Evolutionary conservation across 2,113 vertebrate species (phyloP).

Genomic region (Austrofundulus limnaeus): DNA sequence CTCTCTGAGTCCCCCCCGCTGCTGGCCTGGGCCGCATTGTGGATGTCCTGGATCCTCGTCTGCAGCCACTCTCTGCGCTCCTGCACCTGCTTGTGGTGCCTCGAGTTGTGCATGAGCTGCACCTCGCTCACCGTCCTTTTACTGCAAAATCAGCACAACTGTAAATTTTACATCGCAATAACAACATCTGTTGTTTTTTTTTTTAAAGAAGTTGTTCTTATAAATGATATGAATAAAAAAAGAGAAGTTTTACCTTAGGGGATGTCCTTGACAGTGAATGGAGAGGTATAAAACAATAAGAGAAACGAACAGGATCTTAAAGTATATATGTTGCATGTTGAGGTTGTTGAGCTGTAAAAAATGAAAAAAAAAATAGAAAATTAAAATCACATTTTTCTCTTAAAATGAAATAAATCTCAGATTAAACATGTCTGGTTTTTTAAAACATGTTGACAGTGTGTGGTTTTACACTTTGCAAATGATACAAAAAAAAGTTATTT

Average conservation of each 20-base stretch:
- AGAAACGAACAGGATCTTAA: conserved; percentile 66
- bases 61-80: conserved; percentile 90
- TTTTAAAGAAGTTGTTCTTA: no score
- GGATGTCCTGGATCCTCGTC: conserved; percentile 83
- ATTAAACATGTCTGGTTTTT: no score
- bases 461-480: not conserved
- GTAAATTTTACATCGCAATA: not conserved
- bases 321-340: conserved; percentile 66
- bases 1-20: conserved; percentile 35
- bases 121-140: conserved; percentile 91
- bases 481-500: not conserved
- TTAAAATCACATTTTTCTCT: not conserved
- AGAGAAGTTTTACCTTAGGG: conserved; percentile 76
- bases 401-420: no score
- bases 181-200: no score
- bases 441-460: no score
- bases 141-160: conserved; percentile 61
- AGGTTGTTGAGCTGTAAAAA: conserved; percentile 71
- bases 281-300: conserved; percentile 79
- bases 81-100: conserved; percentile 80
- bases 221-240: not conserved
- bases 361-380: conserved; percentile 44
- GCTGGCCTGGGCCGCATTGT: conserved; percentile 64
- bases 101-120: conserved; percentile 90
- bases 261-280: conserved; percentile 76